phyloP scores from a whole-genome alignment of 2,797 vertebrate species.

The Rhinoraja longicauda region DNA sequence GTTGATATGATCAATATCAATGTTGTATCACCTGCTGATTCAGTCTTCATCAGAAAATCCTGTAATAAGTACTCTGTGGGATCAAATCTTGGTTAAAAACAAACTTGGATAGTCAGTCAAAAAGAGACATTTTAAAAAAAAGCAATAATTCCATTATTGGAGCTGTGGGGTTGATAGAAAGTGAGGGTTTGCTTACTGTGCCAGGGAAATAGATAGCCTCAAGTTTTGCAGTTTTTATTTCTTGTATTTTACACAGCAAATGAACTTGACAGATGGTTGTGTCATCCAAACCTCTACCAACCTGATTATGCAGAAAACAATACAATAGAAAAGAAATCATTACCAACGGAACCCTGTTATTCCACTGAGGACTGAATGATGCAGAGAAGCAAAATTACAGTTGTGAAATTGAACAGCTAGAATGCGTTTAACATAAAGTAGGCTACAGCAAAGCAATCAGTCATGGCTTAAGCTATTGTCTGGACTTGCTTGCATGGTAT shows the following conservation, averaged over 20 bases:
- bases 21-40: constrained; percentile 1
- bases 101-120: constrained; percentile 40
- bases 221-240: constrained; percentile 88
- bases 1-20: background rate
- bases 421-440: constrained; percentile 99
- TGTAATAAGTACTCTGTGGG: constrained; percentile 43
- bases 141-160: constrained; percentile 49
- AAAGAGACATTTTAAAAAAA: constrained; percentile 41
- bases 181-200: constrained; percentile 63
- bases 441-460: constrained; percentile 97
- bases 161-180: constrained; percentile 54
- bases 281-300: constrained; percentile 98
- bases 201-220: constrained; percentile 86
- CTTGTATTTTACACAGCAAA: constrained; percentile 96
- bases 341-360: constrained; percentile 86
- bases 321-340: constrained; percentile 99
- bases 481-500: constrained; percentile 91
- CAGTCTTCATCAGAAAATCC: constrained; percentile 8
- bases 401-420: constrained; percentile 96
- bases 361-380: constrained; percentile 79
- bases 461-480: constrained; percentile 96
- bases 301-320: constrained; percentile 99
- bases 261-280: constrained; percentile 99
- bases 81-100: constrained; percentile 49
- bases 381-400: constrained; percentile 93